Evolutionary conservation across 2,888 invertebrate genomes (phyloP), one percentile per base, ranked within the genome.

Genomic region (Criorhina ranunculi): DNA sequence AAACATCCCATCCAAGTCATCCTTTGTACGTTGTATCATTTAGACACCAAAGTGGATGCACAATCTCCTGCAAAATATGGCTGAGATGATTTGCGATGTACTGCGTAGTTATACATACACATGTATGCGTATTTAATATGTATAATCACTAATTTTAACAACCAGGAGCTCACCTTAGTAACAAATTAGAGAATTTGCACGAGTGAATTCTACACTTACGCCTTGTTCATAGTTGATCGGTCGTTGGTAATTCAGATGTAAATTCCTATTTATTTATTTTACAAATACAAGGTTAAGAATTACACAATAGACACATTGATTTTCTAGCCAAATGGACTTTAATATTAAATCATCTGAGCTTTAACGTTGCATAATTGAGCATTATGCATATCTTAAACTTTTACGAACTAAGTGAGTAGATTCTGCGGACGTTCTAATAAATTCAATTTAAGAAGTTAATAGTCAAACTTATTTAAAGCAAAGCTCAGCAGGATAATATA

Each of bases 1-100:
- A 85, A 75, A 64, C 79, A 64, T 69, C 75, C 59, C 73, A 79
- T 69, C 57, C 73, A 79, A 75, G 44, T 59, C 51, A 59, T 55
- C 53, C 51, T 78, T 53, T 78, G 44, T 73, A 62, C 44, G 60
- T 66, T 79, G 73, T 75, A 80, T 66, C 66, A 67, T 66, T 72
- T 70, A 76, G 46, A 72, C 66, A 70, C 46, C 49, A 57, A 80
- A 75, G 75, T 62, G 44, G 49, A 64, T 67, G 42, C 31, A 59
- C 64, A 79, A 44, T 75, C 67, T 67, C 66, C 8, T 59, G 44
- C 66, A 67, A 75, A 60, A 60, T 59, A 60, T 37, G 31, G 1
- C 40, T 33, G 57, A 49, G 57, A 37, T 60, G 51, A 77, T 62
- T 70, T 33, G 44, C 35, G 37, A 42, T 55, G 42, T 64, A 69